Conservation (phyloP, 2,113 vertebrate genomes). For the Lathamus discolor region DNA sequence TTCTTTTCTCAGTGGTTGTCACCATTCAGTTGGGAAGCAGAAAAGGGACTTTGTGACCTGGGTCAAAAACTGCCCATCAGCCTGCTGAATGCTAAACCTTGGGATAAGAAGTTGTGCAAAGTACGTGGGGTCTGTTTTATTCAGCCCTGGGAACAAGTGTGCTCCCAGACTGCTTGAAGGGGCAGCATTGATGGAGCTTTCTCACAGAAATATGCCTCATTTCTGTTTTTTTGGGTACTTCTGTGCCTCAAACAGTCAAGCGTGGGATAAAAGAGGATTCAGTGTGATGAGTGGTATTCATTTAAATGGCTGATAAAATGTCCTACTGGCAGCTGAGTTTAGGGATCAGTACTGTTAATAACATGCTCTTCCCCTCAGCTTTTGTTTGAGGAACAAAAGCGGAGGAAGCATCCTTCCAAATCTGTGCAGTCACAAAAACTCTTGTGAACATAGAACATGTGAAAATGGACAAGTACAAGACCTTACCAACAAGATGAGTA, state of each 20-base stretch:
- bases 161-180: not conserved
- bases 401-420: not conserved
- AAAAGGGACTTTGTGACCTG: not conserved
- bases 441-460: not conserved
- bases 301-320: not conserved
- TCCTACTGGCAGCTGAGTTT: not conserved
- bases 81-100: not conserved
- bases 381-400: not conserved
- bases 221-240: not conserved
- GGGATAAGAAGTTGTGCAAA: not conserved
- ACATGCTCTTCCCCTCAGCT: not conserved
- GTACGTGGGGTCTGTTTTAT: not conserved
- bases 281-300: not conserved
- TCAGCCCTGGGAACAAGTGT: not conserved
- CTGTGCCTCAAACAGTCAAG: not conserved
- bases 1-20: not conserved
- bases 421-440: not conserved
- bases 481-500: not conserved
- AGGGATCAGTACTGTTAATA: not conserved
- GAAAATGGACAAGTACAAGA: not conserved
- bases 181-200: not conserved
- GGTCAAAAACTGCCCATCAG: not conserved
- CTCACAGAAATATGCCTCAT: not conserved
- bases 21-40: slow-evolving; percentile 6
- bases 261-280: not conserved